Conservation (phyloP, 2,797 vertebrate species). For the Anniella stebbinsi region DNA sequence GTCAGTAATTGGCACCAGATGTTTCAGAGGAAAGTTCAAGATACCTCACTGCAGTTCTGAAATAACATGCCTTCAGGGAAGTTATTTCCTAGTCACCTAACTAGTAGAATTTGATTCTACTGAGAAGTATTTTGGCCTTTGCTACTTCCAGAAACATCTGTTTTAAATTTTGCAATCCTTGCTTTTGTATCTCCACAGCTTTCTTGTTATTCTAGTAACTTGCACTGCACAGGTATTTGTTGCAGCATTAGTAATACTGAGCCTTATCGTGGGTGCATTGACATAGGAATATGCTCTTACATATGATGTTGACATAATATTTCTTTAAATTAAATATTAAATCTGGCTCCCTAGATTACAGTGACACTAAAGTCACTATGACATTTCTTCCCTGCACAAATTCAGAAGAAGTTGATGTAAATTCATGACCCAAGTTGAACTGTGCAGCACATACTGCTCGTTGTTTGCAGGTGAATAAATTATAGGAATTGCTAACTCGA, state of each 20-base stretch:
- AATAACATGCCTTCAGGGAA: constrained; percentile 28
- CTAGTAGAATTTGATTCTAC: neutral
- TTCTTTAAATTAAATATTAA: constrained; percentile 1
- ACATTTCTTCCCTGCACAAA: neutral
- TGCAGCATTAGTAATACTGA: neutral
- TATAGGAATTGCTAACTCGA: neutral
- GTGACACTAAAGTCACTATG: neutral
- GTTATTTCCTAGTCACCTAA: constrained; percentile 11
- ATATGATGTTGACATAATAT: neutral
- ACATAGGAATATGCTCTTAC: neutral
- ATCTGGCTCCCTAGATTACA: neutral
- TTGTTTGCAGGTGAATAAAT: constrained; percentile 1
- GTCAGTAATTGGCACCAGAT: neutral
- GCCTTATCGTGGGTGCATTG: neutral
- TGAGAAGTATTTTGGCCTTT: neutral
- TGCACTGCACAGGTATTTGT: neutral
- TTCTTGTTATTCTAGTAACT: neutral
- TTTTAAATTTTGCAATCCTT: neutral
- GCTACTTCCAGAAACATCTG: neutral
- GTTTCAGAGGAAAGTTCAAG: constrained; percentile 20
- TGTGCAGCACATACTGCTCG: neutral
- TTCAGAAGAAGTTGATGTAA: neutral
- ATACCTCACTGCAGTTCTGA: neutral
- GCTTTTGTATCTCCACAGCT: neutral
- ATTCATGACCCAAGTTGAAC: neutral